phyloP scores from a whole-genome alignment of 2,888 invertebrate species.

The Agrilus biguttatus region DNA sequence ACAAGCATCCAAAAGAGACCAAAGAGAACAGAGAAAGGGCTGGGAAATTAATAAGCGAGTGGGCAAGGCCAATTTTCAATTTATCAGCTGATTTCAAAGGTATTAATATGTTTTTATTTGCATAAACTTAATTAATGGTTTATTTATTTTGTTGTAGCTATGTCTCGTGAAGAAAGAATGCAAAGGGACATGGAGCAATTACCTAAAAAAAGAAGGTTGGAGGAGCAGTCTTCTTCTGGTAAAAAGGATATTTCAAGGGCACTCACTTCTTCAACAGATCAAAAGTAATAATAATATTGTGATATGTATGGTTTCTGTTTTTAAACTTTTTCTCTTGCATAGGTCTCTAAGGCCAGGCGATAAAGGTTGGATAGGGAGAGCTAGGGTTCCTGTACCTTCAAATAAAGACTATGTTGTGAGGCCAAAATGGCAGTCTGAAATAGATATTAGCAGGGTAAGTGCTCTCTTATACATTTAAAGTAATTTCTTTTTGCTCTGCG shows the following conservation, averaged over 20 bases:
- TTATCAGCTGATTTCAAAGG: slow-evolving; percentile 79
- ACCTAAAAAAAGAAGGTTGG: slow-evolving; percentile 40
- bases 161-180: slow-evolving; percentile 86
- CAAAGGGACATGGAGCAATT: slow-evolving; percentile 84
- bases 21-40: slow-evolving; percentile 83
- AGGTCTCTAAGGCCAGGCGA: slow-evolving; percentile 81
- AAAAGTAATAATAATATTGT: slow-evolving; percentile 31
- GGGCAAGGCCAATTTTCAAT: slow-evolving; percentile 97
- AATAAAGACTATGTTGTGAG: slow-evolving; percentile 93
- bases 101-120: slow-evolving; percentile 10
- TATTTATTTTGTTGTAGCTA: slow-evolving; percentile 35
- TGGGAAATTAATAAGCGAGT: slow-evolving; percentile 87
- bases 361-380: slow-evolving; percentile 88
- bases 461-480: background rate
- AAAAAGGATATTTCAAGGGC: slow-evolving; percentile 50
- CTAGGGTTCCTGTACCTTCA: slow-evolving; percentile 87
- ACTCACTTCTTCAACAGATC: slow-evolving; percentile 36
- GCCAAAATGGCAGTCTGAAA: slow-evolving; percentile 81
- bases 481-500: background rate
- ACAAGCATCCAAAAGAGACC: slow-evolving; percentile 96
- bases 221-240: slow-evolving; percentile 31
- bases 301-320: background rate
- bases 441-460: slow-evolving; percentile 67
- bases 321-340: slow-evolving; percentile 2
- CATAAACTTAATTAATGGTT: too few relatives aligned